These are phyloP conservation scores for Arnoldichthys spilopterus DNA, from an alignment of 2,797 vertebrate genomes.

Conservation along the genomic window DNA sequence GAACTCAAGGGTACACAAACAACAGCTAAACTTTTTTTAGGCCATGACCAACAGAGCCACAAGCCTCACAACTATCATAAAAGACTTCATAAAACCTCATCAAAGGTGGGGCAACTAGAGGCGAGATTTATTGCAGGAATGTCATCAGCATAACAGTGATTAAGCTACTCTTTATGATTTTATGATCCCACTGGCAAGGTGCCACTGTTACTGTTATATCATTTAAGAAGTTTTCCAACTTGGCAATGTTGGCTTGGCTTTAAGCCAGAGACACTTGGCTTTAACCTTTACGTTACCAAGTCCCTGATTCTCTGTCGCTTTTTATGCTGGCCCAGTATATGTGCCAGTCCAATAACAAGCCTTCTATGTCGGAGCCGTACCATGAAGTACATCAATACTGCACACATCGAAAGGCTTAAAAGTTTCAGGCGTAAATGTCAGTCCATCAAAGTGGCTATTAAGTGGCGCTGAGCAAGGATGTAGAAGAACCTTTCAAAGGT, in stretches of 20 bases:
- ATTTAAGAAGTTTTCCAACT: background rate
- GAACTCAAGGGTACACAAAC: background rate
- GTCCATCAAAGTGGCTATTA: background rate
- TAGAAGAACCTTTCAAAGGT: background rate
- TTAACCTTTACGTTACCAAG: background rate
- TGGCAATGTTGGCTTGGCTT: background rate
- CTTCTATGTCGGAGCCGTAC: background rate
- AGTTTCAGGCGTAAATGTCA: constrained; percentile 16
- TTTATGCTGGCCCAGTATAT: background rate
- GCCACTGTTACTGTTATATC: background rate
- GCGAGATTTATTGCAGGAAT: background rate
- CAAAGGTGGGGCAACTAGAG: background rate
- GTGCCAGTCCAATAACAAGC: background rate
- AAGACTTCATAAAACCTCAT: background rate
- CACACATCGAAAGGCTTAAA: constrained; percentile 1
- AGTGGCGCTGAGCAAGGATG: background rate
- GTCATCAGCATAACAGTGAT: background rate
- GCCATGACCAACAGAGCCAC: background rate
- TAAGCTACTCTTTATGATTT: constrained; percentile 13
- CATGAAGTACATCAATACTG: constrained; percentile 10
- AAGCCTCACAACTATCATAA: background rate
- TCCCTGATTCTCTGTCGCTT: background rate
- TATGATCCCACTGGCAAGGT: background rate
- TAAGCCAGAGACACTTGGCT: background rate
- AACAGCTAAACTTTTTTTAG: background rate